Evolutionary conservation across 2,888 invertebrate genomes (phyloP).

Genomic region (Drosophila maculinotata): DNA sequence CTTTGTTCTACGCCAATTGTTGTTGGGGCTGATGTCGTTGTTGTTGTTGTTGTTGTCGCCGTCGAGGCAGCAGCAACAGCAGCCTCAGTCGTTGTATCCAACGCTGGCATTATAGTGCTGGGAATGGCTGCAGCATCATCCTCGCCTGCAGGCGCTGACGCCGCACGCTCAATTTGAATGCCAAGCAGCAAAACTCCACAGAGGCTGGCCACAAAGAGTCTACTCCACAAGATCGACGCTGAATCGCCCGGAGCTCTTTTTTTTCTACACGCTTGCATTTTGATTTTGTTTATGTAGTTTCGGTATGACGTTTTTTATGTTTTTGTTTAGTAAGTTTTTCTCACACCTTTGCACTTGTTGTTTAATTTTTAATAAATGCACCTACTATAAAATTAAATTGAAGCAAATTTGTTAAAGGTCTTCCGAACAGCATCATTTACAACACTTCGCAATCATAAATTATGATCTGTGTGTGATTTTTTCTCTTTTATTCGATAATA

Average conservation of each 20-base stretch:
- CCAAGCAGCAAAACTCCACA: conserved; percentile 81
- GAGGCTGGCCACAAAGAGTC: conserved; percentile 68
- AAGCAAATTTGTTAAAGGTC: conserved; percentile 25
- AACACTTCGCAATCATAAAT: conserved; percentile 18
- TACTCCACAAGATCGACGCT: conserved; percentile 54
- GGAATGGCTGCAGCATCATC: conserved; percentile 59
- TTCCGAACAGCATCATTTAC: no score
- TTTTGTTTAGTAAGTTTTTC: conserved; percentile 41
- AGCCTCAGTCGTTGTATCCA: conserved; percentile 56
- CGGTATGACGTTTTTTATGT: conserved; percentile 4
- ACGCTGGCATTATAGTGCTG: conserved; percentile 57
- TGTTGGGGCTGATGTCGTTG: conserved; percentile 39
- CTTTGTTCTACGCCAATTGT: conserved; percentile 71
- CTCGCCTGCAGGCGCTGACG: conserved; percentile 77
- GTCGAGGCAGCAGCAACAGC: conserved; percentile 21
- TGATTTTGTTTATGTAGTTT: conserved; percentile 33
- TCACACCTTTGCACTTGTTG: conserved; percentile 72
- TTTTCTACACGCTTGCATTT: conserved; percentile 71
- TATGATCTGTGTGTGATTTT: conserved; percentile 21
- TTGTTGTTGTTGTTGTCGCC: conserved; percentile 23
- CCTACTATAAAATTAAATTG: conserved; percentile 41
- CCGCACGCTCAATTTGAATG: conserved; percentile 79
- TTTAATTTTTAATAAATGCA: conserved; percentile 41
- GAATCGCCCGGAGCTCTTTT: conserved; percentile 61
- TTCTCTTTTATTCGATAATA: conserved; percentile 20